phyloP scores from a whole-genome alignment of 2,797 vertebrate genomes.

The Falco novaeseelandiae region DNA sequence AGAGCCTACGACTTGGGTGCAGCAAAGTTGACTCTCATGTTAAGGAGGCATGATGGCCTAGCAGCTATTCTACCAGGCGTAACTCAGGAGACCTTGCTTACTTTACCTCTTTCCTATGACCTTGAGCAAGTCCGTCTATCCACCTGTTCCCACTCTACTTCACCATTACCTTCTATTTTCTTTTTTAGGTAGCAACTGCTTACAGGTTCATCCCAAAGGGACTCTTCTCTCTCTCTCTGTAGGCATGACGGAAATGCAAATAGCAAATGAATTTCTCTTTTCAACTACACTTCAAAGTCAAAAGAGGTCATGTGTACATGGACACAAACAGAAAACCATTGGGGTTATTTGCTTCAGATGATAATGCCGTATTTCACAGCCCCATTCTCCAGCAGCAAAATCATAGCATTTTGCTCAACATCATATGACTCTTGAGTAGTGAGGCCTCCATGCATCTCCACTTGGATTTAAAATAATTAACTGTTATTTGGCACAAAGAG shows the following conservation, averaged over 20 bases:
- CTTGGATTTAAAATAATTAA: conserved; percentile 29
- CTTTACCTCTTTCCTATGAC: neutral
- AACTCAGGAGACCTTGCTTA: neutral
- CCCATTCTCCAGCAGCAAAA: conserved; percentile 15
- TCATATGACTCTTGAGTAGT: conserved; percentile 43
- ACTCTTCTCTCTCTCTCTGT: neutral
- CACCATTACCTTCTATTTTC: neutral
- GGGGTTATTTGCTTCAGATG: neutral
- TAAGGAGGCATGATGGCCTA: neutral
- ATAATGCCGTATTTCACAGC: conserved; percentile 20
- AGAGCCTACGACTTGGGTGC: neutral
- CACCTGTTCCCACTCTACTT: neutral
- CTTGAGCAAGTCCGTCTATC: neutral
- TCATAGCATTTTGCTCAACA: neutral
- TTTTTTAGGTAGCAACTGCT: neutral
- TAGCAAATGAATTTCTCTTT: conserved; percentile 22
- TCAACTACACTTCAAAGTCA: conserved; percentile 11
- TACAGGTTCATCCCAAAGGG: neutral
- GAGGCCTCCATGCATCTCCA: neutral
- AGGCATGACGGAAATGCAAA: conserved; percentile 2
- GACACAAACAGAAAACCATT: conserved; percentile 2
- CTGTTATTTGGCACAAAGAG: conserved; percentile 16
- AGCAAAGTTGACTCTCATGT: neutral
- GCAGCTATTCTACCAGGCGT: neutral
- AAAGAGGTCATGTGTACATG: neutral